phyloP scores from a whole-genome alignment of 2,113 vertebrate genomes.

The Paraplagusia blochii region DNA sequence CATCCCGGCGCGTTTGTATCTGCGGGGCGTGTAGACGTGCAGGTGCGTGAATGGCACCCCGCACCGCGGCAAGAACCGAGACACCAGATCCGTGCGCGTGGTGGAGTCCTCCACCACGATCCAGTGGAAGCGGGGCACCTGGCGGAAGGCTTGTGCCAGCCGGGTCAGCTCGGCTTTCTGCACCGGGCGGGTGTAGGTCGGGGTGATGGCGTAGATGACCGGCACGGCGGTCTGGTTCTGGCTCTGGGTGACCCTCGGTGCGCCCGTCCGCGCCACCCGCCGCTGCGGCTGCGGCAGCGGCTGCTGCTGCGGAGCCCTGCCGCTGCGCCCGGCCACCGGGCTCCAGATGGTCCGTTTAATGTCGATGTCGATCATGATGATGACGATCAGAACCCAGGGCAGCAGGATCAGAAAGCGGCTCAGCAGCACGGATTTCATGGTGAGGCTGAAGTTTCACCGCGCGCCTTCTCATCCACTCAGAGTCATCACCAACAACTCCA shows the following conservation, averaged over 20 bases:
- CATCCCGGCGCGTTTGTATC: constrained; percentile 90
- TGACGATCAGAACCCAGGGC: constrained; percentile 90
- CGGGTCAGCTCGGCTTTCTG: constrained; percentile 97
- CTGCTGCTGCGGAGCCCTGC: constrained; percentile 53
- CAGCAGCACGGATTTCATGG: constrained; percentile 86
- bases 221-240: constrained; percentile 73
- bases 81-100: constrained; percentile 85
- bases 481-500: constrained; percentile 21
- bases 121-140: constrained; percentile 93
- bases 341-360: constrained; percentile 73
- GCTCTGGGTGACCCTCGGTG: constrained; percentile 28
- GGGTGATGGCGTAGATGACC: constrained; percentile 92
- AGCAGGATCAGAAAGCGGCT: constrained; percentile 89
- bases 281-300: constrained; percentile 34
- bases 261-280: constrained; percentile 33
- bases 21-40: constrained; percentile 88
- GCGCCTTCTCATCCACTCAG: constrained; percentile 53
- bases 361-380: constrained; percentile 91
- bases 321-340: constrained; percentile 55
- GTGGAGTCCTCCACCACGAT: constrained; percentile 92
- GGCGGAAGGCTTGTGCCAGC: constrained; percentile 90
- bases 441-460: constrained; percentile 47
- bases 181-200: constrained; percentile 91
- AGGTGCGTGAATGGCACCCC: constrained; percentile 88
- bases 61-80: constrained; percentile 83